Evolutionary conservation across 2,113 vertebrate species (phyloP).

Genomic region (Ia io): DNA sequence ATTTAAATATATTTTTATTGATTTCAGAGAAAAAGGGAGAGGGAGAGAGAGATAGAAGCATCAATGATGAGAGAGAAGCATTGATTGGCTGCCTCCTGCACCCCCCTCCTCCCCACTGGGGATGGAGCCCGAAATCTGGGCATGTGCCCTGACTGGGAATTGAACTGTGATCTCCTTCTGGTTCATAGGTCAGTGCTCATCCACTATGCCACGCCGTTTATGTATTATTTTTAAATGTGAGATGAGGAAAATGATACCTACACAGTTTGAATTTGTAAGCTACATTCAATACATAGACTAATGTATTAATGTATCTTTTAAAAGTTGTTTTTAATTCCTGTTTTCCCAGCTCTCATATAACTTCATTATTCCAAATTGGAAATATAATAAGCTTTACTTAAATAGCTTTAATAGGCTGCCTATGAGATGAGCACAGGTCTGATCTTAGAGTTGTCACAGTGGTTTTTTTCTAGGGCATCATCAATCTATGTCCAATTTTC

Average conservation of each 20-base stretch:
- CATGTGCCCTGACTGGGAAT: too few relatives aligned
- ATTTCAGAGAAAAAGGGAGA: too few relatives aligned
- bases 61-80: too few relatives aligned
- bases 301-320: neutral
- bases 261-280: neutral
- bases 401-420: neutral
- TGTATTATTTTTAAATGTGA: neutral
- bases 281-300: neutral
- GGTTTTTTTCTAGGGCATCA: neutral
- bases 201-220: too few relatives aligned
- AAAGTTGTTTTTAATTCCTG: neutral
- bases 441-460: neutral
- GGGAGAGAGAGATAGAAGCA: too few relatives aligned
- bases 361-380: neutral
- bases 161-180: too few relatives aligned
- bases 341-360: neutral
- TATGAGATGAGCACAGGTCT: neutral
- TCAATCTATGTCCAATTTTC: neutral
- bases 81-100: too few relatives aligned
- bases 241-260: neutral
- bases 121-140: too few relatives aligned
- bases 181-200: too few relatives aligned
- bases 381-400: neutral
- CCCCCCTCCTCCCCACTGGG: too few relatives aligned
- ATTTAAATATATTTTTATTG: too few relatives aligned